Evolutionary conservation across 2,113 vertebrate species (phyloP).

Genomic region (Prionailurus viverrinus): DNA sequence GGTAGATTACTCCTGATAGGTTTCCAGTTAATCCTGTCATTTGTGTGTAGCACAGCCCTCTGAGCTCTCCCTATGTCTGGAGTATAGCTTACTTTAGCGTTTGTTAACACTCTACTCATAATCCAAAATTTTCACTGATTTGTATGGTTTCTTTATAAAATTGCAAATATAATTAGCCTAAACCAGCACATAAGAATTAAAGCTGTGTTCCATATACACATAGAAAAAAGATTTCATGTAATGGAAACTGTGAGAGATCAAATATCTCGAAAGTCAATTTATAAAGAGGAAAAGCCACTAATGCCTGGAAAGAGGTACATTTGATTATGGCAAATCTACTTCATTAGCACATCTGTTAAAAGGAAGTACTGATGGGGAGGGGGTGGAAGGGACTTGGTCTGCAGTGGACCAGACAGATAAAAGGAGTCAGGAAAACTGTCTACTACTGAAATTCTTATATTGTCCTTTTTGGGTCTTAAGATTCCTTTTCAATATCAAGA

Average conservation of each 20-base stretch:
- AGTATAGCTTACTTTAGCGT: background rate
- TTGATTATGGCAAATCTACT: background rate
- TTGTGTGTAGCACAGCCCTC: background rate
- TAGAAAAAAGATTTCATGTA: background rate
- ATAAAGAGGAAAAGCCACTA: background rate
- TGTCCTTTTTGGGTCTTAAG: background rate
- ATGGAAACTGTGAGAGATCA: background rate
- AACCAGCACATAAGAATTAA: slow-evolving; percentile 10
- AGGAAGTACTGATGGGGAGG: background rate
- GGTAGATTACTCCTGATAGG: background rate
- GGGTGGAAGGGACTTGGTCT: background rate
- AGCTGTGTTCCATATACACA: background rate
- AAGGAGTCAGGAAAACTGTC: background rate
- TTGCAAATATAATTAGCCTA: slow-evolving; percentile 47
- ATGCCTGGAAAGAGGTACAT: background rate
- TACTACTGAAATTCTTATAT: background rate
- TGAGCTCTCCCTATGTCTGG: background rate
- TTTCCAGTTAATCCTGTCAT: background rate
- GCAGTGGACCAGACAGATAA: background rate
- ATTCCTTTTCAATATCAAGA: background rate
- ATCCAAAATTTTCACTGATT: slow-evolving; percentile 34
- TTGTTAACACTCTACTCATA: background rate
- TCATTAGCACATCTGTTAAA: slow-evolving; percentile 34
- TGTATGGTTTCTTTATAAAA: slow-evolving; percentile 50
- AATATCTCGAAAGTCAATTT: background rate